Conservation (phyloP, 2,113 vertebrate species). For the Melanotaenia duboulayi region DNA sequence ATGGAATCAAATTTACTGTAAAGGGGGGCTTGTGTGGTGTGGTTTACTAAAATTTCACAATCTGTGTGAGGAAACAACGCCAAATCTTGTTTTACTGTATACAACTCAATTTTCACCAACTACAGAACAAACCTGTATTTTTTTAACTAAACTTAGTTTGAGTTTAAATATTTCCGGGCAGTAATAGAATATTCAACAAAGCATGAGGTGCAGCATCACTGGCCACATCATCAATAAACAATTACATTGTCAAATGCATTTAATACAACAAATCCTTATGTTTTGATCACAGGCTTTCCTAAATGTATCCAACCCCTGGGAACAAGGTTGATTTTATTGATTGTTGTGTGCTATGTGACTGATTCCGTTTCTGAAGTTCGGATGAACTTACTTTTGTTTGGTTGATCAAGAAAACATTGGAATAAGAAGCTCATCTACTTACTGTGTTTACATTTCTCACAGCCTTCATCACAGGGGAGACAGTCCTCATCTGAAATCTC, state of each 20-base stretch:
- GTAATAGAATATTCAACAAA: background rate
- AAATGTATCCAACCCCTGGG: background rate
- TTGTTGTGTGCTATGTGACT: background rate
- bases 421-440: conserved; percentile 58
- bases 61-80: background rate
- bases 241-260: background rate
- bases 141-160: conserved; percentile 1
- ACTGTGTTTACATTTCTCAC: conserved; percentile 86
- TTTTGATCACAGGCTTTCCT: background rate
- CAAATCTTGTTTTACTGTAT: background rate
- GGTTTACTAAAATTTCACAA: conserved; percentile 4
- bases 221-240: conserved; percentile 7
- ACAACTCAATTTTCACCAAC: background rate
- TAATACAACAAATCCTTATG: background rate
- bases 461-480: conserved; percentile 88
- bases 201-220: conserved; percentile 12
- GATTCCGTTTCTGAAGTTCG: background rate
- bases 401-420: background rate
- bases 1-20: background rate
- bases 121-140: conserved; percentile 1
- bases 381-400: background rate
- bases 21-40: background rate
- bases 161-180: background rate
- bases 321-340: too few relatives aligned
- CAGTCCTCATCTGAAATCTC: conserved; percentile 85